Evolutionary conservation across 2,797 vertebrate genomes (phyloP), one percentile per base, ranked within the genome.

Genomic region (Chaenodraco wilsoni): DNA sequence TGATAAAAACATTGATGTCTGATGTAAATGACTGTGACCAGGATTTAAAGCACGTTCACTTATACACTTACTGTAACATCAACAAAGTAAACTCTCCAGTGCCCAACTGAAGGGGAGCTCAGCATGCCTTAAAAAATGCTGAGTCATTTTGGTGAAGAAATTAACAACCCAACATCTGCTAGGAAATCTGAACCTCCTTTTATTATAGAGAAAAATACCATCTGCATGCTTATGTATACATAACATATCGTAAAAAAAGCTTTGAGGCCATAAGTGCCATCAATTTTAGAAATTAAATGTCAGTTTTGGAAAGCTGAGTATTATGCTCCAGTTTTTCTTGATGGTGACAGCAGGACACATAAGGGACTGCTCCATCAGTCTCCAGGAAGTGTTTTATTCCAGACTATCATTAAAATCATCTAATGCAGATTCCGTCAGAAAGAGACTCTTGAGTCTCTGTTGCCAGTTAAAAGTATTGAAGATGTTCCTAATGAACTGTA

Each of bases 111-210:
- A 50, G 58, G 16, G 5, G 49, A 51, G 57, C 59, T 72, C 55
- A 21, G 57, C 62, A 4, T 17, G 31, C 2, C 4, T 58, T 51
- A 11, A 40, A 58, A 40, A 64, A 27, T 31, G 55, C 11, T 7
- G 31, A 65, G 19, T 67, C n/a, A 40, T 74, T 81, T 27, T 49
- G 65, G 63, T 14, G 12, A 64, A 37, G 16, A 37, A 54, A 68
- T 27, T 2, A 72, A 69, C 45, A 64, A 75, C 15, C n/a, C 37
- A 33, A 79, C 84, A 87, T 78, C 74, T 80, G 69, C 78, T 74
- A 56, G 63, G 61, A 83, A 52, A 46, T 69, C 57, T 46, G 48
- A 54, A 19, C 10, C 27, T 71, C 21, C 10, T 56, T 27, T 72
- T 65, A 68, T 14, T 33, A 33, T 44, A n/a, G 64, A n/a, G 64